Evolutionary conservation across 2,113 vertebrate species (phyloP).

Genomic region (Agelaius tricolor): DNA sequence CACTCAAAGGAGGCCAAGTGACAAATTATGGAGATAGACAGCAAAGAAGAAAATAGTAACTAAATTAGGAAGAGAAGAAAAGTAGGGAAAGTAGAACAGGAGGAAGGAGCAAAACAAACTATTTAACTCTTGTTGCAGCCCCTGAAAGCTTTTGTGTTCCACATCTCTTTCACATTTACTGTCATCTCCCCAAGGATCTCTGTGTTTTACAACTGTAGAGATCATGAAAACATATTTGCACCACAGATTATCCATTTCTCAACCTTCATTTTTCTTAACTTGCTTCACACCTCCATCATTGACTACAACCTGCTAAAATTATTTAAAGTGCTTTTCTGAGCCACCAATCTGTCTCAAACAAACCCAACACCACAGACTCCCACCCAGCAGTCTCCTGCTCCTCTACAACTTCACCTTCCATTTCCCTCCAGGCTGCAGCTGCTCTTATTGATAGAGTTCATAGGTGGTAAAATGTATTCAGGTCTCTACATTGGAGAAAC

Average conservation of each 20-base stretch:
- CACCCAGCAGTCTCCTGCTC: neutral
- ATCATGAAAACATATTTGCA: neutral
- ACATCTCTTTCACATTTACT: neutral
- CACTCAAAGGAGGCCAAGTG: neutral
- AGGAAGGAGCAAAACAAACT: neutral
- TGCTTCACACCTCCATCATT: neutral
- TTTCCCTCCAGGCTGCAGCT: neutral
- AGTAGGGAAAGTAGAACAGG: neutral
- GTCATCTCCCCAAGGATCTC: neutral
- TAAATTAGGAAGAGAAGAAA: neutral
- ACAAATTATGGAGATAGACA: neutral
- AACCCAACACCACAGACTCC: neutral
- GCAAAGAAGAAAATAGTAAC: neutral
- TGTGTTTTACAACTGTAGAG: neutral
- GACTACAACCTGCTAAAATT: neutral
- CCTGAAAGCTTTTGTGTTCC: neutral
- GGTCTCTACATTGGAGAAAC: neutral
- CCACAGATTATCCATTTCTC: neutral
- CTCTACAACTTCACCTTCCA: neutral
- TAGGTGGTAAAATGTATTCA: neutral
- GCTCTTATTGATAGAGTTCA: neutral
- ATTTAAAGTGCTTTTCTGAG: neutral
- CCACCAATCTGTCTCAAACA: neutral
- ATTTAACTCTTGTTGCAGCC: neutral
- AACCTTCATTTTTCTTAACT: neutral